These are phyloP conservation scores for Bryconaethiops microstoma DNA, from an alignment of 2,797 vertebrate genomes.

Conservation along the genomic window DNA sequence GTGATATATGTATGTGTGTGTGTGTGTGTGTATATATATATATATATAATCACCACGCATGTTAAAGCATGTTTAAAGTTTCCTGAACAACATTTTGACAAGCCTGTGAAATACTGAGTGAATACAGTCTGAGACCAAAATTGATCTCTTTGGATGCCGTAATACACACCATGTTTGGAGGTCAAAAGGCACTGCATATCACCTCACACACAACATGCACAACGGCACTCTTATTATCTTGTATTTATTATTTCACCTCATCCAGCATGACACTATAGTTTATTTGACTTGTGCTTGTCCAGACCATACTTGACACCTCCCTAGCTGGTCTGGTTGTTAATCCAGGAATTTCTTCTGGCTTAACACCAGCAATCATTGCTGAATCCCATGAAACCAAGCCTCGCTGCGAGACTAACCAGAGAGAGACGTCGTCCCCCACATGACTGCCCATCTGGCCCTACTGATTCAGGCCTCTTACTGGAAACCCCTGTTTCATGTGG, in stretches of 20 bases:
- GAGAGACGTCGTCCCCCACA: slow-evolving; percentile 6
- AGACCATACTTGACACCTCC: neutral
- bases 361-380: neutral
- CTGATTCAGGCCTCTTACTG: slow-evolving; percentile 57
- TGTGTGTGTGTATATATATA: too few relatives aligned
- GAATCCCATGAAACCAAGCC: slow-evolving; percentile 19
- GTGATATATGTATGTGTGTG: too few relatives aligned
- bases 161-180: too few relatives aligned
- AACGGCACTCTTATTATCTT: slow-evolving; percentile 1
- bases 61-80: too few relatives aligned
- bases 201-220: neutral
- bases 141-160: too few relatives aligned
- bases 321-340: slow-evolving; percentile 4
- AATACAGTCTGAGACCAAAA: too few relatives aligned
- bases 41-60: too few relatives aligned
- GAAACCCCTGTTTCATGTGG: slow-evolving; percentile 53
- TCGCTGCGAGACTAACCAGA: neutral
- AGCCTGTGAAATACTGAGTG: too few relatives aligned
- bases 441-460: slow-evolving; percentile 45
- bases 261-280: neutral
- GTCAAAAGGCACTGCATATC: too few relatives aligned
- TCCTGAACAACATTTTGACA: too few relatives aligned
- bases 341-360: slow-evolving; percentile 26
- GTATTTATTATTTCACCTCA: slow-evolving; percentile 9
- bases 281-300: neutral